Evolutionary conservation across 2,797 vertebrate species (phyloP).

Genomic region (Eulemur coronatus): DNA sequence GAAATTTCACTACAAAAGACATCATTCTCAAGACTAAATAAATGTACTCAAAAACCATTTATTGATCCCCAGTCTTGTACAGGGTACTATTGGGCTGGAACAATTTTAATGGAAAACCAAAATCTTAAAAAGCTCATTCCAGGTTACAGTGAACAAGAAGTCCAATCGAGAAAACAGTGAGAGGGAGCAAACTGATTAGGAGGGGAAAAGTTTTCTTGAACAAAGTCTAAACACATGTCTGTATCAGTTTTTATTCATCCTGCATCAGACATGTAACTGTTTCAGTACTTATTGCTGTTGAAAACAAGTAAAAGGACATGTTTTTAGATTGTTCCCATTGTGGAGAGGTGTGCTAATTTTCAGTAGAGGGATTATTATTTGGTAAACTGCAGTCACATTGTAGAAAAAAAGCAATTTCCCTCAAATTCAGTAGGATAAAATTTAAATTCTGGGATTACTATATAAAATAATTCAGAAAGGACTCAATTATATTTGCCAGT

Average conservation of each 20-base stretch:
- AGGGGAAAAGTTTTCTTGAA: not conserved
- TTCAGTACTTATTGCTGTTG: not conserved
- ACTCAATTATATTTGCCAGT: not conserved
- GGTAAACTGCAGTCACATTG: not conserved
- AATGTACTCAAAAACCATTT: slow-evolving; percentile 37
- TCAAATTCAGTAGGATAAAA: not conserved
- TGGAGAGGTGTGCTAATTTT: not conserved
- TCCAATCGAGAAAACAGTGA: not conserved
- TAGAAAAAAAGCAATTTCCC: not conserved
- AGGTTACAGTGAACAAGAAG: not conserved
- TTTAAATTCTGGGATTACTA: slow-evolving; percentile 14
- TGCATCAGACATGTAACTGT: not conserved
- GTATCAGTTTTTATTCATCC: not conserved
- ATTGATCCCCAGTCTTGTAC: not conserved
- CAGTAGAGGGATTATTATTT: not conserved
- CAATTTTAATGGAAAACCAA: slow-evolving; percentile 10
- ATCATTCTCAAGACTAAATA: slow-evolving; percentile 55
- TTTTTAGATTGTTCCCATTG: not conserved
- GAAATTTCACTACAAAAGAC: not conserved
- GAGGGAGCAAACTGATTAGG: not conserved
- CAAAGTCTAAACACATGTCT: not conserved
- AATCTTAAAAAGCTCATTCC: not conserved
- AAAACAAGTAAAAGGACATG: not conserved
- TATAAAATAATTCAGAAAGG: slow-evolving; percentile 29
- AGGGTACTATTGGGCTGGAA: not conserved